A percentile compares a stretch with the other conserved stretches of the same genome.
These are phyloP conservation scores for Caenorhabditis sinica DNA, from an alignment of 2,888 invertebrate genomes.

Conservation along the genomic window DNA sequence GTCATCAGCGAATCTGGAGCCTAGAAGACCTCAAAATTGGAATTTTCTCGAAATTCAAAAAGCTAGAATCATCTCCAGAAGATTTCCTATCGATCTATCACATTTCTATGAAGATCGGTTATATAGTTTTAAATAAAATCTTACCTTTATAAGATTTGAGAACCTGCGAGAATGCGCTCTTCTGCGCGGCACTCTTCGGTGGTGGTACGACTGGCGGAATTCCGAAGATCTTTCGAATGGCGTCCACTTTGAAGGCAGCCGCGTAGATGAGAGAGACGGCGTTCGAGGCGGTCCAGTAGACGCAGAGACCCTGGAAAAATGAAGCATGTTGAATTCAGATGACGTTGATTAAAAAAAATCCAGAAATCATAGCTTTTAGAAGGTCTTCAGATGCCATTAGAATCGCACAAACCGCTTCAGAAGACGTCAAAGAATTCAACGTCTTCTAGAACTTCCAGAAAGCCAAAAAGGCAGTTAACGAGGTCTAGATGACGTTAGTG, in stretches of 20 bases:
- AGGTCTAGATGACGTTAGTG: too few species aligned
- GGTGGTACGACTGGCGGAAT: constrained; percentile 71
- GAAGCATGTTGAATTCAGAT: too few species aligned
- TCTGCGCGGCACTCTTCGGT: constrained; percentile 47
- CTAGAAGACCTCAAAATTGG: too few species aligned
- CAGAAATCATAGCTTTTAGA: too few species aligned
- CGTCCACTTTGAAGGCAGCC: constrained; percentile 73
- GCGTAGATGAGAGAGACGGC: constrained; percentile 79
- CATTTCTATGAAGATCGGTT: neutral
- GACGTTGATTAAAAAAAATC: too few species aligned
- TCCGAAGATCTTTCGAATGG: constrained; percentile 74
- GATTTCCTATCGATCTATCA: too few species aligned
- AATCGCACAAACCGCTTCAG: too few species aligned
- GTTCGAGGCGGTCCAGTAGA: constrained; percentile 83
- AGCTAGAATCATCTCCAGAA: neutral
- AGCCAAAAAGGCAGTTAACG: too few species aligned
- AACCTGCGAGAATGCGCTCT: constrained; percentile 63
- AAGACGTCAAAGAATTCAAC: too few species aligned
- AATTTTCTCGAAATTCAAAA: neutral
- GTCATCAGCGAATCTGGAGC: too few species aligned
- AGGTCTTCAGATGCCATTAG: too few species aligned
- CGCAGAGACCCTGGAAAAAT: constrained; percentile 77
- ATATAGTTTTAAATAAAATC: constrained; percentile 2
- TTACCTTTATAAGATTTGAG: constrained; percentile 68
- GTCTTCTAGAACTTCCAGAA: too few species aligned